These are phyloP conservation scores for Carcharodon carcharias DNA, from an alignment of 2,797 vertebrate genomes.

Conservation along the genomic window DNA sequence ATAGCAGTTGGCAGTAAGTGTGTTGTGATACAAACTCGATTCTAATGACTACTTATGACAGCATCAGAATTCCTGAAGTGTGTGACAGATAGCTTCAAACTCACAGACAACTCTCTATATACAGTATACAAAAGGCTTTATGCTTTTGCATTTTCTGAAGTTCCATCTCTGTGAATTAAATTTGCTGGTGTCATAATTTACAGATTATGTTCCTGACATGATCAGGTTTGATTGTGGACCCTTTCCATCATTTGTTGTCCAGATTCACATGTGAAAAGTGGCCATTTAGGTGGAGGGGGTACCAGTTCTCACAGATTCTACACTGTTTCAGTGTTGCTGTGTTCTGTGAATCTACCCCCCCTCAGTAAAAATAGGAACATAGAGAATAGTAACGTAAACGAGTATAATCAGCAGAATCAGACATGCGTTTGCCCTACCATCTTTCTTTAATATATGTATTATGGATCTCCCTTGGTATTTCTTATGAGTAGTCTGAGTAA, in stretches of 20 bases:
- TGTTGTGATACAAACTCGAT: neutral
- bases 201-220: neutral
- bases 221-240: neutral
- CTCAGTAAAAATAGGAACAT: neutral
- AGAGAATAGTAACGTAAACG: neutral
- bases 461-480: neutral
- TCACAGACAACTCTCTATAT: neutral
- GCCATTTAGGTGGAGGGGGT: neutral
- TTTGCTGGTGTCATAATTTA: neutral
- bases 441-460: neutral
- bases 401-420: neutral
- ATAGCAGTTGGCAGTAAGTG: neutral
- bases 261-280: neutral
- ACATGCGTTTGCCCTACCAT: neutral
- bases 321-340: neutral
- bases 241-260: neutral
- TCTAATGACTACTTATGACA: neutral
- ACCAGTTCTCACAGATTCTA: neutral
- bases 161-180: slow-evolving; percentile 4
- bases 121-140: neutral
- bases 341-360: neutral
- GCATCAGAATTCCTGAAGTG: neutral
- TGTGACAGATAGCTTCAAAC: neutral
- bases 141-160: neutral
- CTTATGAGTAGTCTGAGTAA: neutral